phyloP scores from a whole-genome alignment of 1,140 invertebrate species.

The Drosophila ercepeae region DNA sequence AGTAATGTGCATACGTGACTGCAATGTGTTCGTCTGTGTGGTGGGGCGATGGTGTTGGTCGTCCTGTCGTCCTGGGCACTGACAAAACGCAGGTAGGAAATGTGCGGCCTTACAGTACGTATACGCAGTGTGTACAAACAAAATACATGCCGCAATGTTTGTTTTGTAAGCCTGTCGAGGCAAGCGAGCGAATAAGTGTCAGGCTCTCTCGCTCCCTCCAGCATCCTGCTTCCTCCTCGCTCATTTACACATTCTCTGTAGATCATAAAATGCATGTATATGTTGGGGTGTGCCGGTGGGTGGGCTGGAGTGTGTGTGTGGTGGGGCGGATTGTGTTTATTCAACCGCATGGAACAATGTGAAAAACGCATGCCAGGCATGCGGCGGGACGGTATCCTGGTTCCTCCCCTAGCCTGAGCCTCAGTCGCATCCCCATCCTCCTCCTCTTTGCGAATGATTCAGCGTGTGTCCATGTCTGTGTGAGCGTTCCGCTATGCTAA shows the following conservation, averaged over 20 bases:
- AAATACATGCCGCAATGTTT: conserved; percentile 80
- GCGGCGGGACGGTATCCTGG: conserved; percentile 22
- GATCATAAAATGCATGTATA: conserved; percentile 63
- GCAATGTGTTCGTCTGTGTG: conserved; percentile 20
- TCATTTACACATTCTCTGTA: conserved; percentile 27
- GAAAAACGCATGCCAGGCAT: conserved; percentile 76
- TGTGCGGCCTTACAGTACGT: conserved; percentile 74
- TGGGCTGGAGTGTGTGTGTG: conserved; percentile 5
- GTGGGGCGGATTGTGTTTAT: conserved; percentile 68
- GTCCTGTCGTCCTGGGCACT: conserved; percentile 48
- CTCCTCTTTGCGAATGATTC: conserved; percentile 5
- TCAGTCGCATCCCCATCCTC: neutral
- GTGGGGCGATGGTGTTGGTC: conserved; percentile 31
- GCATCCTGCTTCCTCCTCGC: neutral
- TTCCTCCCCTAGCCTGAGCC: conserved; percentile 5
- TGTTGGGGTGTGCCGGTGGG: conserved; percentile 1
- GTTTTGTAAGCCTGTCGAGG: conserved; percentile 78
- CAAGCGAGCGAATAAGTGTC: conserved; percentile 78
- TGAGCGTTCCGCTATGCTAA: conserved; percentile 64
- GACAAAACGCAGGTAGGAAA: conserved; percentile 66
- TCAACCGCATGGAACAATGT: conserved; percentile 80
- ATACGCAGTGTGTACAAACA: conserved; percentile 79
- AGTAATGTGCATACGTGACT: conserved; percentile 67
- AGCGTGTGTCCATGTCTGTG: conserved; percentile 21
- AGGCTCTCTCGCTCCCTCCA: conserved; percentile 9